phyloP scores from a whole-genome alignment of 2,888 invertebrate species.

The Neria commutata region DNA sequence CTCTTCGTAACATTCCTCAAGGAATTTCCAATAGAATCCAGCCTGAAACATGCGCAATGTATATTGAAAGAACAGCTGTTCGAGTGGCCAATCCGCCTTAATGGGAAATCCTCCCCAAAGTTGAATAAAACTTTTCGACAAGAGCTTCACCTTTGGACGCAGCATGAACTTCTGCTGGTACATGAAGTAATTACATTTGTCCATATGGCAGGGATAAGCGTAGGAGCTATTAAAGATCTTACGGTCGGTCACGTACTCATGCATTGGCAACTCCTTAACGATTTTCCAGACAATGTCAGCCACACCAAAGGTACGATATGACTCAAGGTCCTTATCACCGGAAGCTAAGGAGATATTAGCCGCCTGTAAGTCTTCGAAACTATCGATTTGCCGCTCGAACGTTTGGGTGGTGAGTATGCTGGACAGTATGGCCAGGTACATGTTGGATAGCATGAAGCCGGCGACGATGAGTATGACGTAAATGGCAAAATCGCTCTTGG shows the following conservation, averaged over 20 bases:
- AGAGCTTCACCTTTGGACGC: conserved; percentile 24
- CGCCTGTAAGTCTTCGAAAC: conserved; percentile 31
- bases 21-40: conserved; percentile 20
- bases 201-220: conserved; percentile 21
- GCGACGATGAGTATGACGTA: conserved; percentile 14
- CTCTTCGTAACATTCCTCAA: conserved; percentile 18
- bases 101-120: conserved; percentile 33
- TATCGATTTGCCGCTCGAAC: conserved; percentile 34
- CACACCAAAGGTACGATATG: conserved; percentile 2
- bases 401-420: conserved; percentile 36
- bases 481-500: conserved; percentile 9
- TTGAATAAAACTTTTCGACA: conserved; percentile 24
- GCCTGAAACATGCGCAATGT: conserved; percentile 13
- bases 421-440: conserved; percentile 35
- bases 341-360: conserved; percentile 22
- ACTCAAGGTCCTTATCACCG: conserved; percentile 9
- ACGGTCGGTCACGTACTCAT: conserved; percentile 8
- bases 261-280: neutral
- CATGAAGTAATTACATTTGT: conserved; percentile 32
- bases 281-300: neutral
- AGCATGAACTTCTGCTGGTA: conserved; percentile 37
- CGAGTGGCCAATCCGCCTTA: conserved; percentile 32
- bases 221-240: conserved; percentile 21
- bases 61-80: conserved; percentile 19
- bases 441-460: conserved; percentile 33